Evolutionary conservation across 2,888 invertebrate genomes (phyloP).

Genomic region (Drosophila percnosoma): DNA sequence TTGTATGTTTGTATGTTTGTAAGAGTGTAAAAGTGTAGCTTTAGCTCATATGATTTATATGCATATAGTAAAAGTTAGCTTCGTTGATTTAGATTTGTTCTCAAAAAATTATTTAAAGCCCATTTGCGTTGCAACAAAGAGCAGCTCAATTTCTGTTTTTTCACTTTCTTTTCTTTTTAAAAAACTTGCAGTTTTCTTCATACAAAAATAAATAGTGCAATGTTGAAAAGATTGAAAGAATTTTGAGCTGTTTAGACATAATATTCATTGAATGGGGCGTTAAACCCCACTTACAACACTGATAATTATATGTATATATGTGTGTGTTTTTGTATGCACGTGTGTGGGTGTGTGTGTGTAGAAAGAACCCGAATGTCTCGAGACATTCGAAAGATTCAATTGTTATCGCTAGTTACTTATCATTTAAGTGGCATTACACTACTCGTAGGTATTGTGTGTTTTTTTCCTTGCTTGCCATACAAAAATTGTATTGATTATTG

Average conservation of each 20-base stretch:
- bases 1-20: constrained; percentile 14
- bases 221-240: constrained; percentile 5
- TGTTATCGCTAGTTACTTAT: constrained; percentile 38
- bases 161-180: constrained; percentile 15
- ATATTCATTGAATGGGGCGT: constrained; percentile 9
- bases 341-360: constrained; percentile 5
- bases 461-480: constrained; percentile 31
- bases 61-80: constrained; percentile 52
- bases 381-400: constrained; percentile 12
- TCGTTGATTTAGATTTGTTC: constrained; percentile 66
- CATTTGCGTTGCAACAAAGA: constrained; percentile 62
- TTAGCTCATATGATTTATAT: constrained; percentile 13
- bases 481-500: constrained; percentile 46
- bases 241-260: constrained; percentile 24
- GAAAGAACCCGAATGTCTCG: constrained; percentile 3
- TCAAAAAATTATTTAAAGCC: constrained; percentile 45
- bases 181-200: constrained; percentile 22
- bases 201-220: constrained; percentile 32
- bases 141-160: constrained; percentile 29
- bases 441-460: constrained; percentile 15
- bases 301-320: constrained; percentile 6
- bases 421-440: constrained; percentile 33
- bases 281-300: constrained; percentile 13
- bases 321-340: background rate
- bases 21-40: constrained; percentile 33